Percentiles rank a stretch among this genome's conserved stretches.
phyloP scores from a whole-genome alignment of 1,140 invertebrate genomes.

The Heterodera schachtii region DNA sequence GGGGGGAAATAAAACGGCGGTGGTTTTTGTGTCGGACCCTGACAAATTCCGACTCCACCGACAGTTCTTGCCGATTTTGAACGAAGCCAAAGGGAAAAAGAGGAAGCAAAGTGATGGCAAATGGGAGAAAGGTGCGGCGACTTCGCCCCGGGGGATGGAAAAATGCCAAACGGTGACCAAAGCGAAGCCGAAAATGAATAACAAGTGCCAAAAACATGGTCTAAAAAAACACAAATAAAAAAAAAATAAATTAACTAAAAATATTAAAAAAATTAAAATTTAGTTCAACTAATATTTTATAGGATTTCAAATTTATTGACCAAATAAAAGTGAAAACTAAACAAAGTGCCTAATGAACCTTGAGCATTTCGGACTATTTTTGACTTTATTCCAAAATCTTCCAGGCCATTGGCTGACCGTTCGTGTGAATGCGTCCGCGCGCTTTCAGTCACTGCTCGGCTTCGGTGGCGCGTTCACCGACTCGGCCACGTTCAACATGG shows the following conservation, averaged over 20 bases:
- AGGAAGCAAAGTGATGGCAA: neutral
- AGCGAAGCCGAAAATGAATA: too few relatives aligned
- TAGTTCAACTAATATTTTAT: too few relatives aligned
- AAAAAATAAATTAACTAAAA: too few relatives aligned
- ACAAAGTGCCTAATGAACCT: too few relatives aligned
- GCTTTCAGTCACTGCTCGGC: constrained; percentile 66
- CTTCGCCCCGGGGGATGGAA: neutral
- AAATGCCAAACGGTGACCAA: too few relatives aligned
- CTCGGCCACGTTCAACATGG: constrained; percentile 67
- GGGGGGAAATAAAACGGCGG: neutral
- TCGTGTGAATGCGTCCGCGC: constrained; percentile 19
- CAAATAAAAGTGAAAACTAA: too few relatives aligned
- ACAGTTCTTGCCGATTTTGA: constrained; percentile 9
- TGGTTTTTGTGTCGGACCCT: neutral
- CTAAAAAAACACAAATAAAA: too few relatives aligned
- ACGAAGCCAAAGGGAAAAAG: neutral
- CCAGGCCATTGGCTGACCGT: constrained; percentile 7
- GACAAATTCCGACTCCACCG: neutral
- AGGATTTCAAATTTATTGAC: too few relatives aligned
- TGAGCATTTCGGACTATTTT: too few relatives aligned
- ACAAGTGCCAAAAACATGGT: too few relatives aligned
- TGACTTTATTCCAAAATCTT: neutral
- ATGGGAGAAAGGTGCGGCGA: neutral
- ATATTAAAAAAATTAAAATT: too few relatives aligned
- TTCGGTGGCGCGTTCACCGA: constrained; percentile 70